Evolutionary conservation across 2,888 invertebrate species (phyloP), one percentile per base, ranked within the genome.

Genomic region (Drosophila pseudotakahashii): DNA sequence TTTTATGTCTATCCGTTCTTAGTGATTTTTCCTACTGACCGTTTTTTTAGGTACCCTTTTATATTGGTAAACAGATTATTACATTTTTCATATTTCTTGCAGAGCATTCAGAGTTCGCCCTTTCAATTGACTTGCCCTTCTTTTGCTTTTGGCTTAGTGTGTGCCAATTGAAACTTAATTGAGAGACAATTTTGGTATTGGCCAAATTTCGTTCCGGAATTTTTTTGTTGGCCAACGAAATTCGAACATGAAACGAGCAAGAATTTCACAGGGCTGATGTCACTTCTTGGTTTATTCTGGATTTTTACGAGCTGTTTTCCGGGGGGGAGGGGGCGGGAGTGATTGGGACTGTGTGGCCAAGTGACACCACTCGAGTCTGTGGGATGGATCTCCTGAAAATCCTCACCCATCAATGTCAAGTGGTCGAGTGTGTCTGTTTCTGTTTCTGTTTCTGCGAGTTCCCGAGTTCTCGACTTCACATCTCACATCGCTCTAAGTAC

Each of bases 101-200:
- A 62, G 60, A 30, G 50, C 47, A 63, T 60, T 30, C 10, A 1
- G 6, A 13, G 10, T 36, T 37, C 36, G 6, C 4, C 6, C 23
- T 32, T 13, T 3, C 6, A n/a, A 32, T 13, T 13, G 14, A 3
- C 14, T 19, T 52, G 30, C 10, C 36, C n/a, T 39, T 19, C 14
- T 39, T 34, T 60, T 10, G 7, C 32, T 34, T 44, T 34, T 47
- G 48, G 54, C 53, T 52, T 51, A 50, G 62, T 75, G 69, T 82
- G 70, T 79, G 81, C 66, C 81, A 82, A 69, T 66, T 81, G 83
- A 74, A 73, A 80, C 73, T 79, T 59, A 81, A 79, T 79, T 70
- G 59, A 58, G 73, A 68, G 79, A 69, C 79, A 76, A 75, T 52
- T 68, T 62, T 70, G 62, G 51, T 67, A 61, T 61, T 70, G 64